Evolutionary conservation across 2,113 vertebrate species (phyloP).

Genomic region (Phalacrocorax brasilianus): DNA sequence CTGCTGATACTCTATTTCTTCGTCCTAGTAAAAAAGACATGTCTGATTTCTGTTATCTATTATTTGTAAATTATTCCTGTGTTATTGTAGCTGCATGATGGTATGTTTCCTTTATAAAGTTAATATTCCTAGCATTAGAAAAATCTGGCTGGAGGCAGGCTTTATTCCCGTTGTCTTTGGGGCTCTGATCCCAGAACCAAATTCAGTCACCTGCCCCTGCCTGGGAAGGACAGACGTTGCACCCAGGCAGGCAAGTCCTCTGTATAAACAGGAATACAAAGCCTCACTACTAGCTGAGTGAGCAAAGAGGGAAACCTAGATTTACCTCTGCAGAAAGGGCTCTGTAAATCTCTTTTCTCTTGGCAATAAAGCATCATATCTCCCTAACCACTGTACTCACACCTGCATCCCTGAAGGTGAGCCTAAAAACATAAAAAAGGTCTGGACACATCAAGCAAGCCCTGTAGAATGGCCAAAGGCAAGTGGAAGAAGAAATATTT

Average conservation of each 20-base stretch:
- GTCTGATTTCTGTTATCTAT: neutral
- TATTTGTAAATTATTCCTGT: neutral
- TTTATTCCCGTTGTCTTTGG: neutral
- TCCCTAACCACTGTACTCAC: neutral
- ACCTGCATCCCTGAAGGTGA: neutral
- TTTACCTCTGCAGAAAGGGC: neutral
- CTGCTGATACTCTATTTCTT: neutral
- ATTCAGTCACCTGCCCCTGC: neutral
- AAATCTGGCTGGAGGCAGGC: neutral
- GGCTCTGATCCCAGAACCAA: neutral
- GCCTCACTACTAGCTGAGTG: neutral
- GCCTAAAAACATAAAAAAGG: neutral
- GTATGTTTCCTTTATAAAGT: neutral
- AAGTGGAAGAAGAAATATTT: neutral
- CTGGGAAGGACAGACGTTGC: neutral
- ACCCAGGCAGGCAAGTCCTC: neutral
- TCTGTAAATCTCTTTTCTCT: neutral
- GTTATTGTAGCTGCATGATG: neutral
- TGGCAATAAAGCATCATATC: accelerated
- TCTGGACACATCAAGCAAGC: neutral
- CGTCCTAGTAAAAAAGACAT: neutral
- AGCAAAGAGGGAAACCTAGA: neutral
- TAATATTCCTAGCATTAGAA: neutral
- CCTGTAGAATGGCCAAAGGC: neutral
- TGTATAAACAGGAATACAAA: neutral